Base-by-base conservation (phyloP, 2,797 vertebrate genomes). In the Lepidocolaptes lacrymiger region DNA sequence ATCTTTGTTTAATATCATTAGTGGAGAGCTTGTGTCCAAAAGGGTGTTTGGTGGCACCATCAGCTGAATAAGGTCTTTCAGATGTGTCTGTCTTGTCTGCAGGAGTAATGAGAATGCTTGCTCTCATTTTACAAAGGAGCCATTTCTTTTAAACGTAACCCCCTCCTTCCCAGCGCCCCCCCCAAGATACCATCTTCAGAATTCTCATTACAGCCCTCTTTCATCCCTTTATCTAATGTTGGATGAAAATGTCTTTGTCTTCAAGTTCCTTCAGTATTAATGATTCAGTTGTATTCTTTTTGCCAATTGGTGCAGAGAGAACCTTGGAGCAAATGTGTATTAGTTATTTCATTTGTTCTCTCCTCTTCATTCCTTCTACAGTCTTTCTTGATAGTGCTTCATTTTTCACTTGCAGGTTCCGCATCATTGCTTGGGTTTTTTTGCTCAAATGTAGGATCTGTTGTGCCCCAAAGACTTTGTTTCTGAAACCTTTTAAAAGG, bases 21-120 rank as follows among this genome's bases (percentile, higher is more conserved):
- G 82, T 88, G 78, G 63, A 79, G 72, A 92, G 32, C 84, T 93
- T 44, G 79, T 76, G 93, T 64, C 67, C 93, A 94, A 85, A 95
- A 96, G 94, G 86, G 71, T 89, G 87, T 91, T 94, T 12, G 23
- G 85, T 90, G 94, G 92, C 95, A 94, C 88, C 75, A 89, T 82
- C 82, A 66, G 28, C 81, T 97, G 95, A 97, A 96, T 96, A 74
- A 96, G 82, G 92, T 62, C 94, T 97, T 97, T 97, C 91, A 97
- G 91, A 93, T 69, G 64, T 3, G 5, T 94, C 76, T 86, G 82
- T 62, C 85, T 59, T 86, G 84, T 63, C 85, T 61, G 66, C 93
- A 39, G 91, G 67, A 58, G 30, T 92, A 85, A 96, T 88, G 83
- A 84, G 86, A 62, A 76, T 61, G 36, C 23, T 74, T 63, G 74